Evolutionary conservation across 2,113 vertebrate genomes (phyloP).

Genomic region (Echinops telfairi): DNA sequence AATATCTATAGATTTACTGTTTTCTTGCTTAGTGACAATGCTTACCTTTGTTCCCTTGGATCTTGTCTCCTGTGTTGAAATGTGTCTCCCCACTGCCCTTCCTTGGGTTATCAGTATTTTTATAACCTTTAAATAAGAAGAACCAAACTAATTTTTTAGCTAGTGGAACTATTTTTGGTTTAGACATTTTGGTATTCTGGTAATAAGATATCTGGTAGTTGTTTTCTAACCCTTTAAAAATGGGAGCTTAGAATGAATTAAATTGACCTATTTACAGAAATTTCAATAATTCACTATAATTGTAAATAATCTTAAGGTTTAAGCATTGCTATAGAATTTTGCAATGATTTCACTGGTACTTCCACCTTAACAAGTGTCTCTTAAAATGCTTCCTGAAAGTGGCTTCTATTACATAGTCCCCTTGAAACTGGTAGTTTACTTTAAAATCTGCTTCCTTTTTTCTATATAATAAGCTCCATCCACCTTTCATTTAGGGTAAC

Average conservation of each 20-base stretch:
- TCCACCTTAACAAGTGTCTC: neutral
- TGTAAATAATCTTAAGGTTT: neutral
- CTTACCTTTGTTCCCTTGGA: neutral
- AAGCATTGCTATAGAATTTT: neutral
- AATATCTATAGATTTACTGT: neutral
- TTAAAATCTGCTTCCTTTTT: neutral
- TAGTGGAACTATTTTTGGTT: conserved; percentile 8
- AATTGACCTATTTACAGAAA: neutral
- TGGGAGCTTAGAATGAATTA: neutral
- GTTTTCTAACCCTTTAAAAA: conserved; percentile 27
- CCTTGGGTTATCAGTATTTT: neutral
- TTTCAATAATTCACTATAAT: neutral
- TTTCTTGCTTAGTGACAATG: neutral
- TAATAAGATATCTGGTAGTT: neutral
- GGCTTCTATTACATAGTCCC: neutral
- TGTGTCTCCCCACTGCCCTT: neutral
- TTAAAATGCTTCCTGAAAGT: neutral
- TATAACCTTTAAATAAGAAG: neutral
- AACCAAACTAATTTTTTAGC: neutral
- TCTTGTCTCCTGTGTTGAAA: neutral
- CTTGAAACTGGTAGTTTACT: neutral
- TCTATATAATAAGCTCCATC: neutral
- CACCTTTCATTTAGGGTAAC: neutral
- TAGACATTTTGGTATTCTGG: conserved; percentile 1
- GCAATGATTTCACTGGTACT: neutral